Conservation (phyloP, 2,888 invertebrate species). For the Pollenia amentaria region DNA sequence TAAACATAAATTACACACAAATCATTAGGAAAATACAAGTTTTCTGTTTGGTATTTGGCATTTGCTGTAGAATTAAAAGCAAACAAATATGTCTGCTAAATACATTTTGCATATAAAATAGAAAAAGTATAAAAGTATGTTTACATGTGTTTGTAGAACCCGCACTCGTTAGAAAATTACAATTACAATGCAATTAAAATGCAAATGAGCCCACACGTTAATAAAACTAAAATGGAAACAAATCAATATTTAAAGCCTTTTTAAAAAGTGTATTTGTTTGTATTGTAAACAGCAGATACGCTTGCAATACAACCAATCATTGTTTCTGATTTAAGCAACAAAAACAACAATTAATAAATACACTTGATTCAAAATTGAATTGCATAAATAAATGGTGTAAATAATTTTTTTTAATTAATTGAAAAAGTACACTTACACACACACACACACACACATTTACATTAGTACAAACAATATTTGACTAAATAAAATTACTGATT, state of each 20-base stretch:
- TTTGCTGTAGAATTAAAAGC: not conserved
- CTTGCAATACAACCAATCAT: constrained; percentile 33
- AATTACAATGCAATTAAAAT: constrained; percentile 69
- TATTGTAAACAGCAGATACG: constrained; percentile 13
- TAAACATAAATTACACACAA: constrained; percentile 59
- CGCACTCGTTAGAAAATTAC: constrained; percentile 31
- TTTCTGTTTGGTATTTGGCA: constrained; percentile 17
- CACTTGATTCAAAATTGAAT: constrained; percentile 50
- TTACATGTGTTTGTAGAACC: not conserved
- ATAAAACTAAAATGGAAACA: constrained; percentile 35
- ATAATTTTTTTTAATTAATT: constrained; percentile 33
- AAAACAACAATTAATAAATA: constrained; percentile 4
- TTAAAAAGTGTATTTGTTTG: not conserved
- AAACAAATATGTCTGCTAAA: constrained; percentile 9
- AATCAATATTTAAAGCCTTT: constrained; percentile 9
- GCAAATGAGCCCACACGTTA: constrained; percentile 70
- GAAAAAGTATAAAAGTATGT: not conserved
- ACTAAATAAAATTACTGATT: constrained; percentile 38
- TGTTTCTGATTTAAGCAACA: not conserved
- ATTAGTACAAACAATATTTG: not conserved
- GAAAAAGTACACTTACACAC: not conserved
- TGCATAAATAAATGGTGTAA: constrained; percentile 52
- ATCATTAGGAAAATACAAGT: constrained; percentile 47
- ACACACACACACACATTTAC: not conserved
- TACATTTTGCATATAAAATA: not conserved